These are phyloP conservation scores for Andrena hattorfiana DNA, from an alignment of 2,888 invertebrate species.

Conservation along the genomic window DNA sequence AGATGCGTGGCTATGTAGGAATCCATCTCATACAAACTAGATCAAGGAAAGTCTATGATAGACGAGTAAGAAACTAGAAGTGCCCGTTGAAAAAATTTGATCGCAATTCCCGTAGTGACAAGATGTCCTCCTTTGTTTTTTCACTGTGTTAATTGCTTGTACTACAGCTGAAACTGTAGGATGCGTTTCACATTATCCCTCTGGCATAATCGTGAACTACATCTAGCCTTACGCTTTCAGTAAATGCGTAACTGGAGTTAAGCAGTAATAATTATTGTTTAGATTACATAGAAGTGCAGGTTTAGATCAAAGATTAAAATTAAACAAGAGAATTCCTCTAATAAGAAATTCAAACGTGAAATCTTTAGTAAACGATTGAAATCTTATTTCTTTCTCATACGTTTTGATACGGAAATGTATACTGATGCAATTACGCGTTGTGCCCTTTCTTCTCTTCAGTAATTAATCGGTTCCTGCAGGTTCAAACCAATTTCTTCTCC, in stretches of 20 bases:
- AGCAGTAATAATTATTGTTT: background rate
- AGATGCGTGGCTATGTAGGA: background rate
- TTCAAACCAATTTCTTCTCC: background rate
- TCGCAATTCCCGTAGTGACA: constrained; percentile 2
- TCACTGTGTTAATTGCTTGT: constrained; percentile 13
- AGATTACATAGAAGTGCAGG: background rate
- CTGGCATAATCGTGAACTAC: constrained; percentile 16
- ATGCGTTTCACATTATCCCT: background rate
- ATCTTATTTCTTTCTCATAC: background rate
- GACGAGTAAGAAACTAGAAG: constrained; percentile 8
- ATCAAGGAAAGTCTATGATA: constrained; percentile 50
- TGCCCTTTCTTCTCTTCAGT: too few relatives aligned
- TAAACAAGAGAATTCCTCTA: too few relatives aligned
- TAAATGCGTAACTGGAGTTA: background rate
- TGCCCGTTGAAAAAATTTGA: constrained; percentile 21
- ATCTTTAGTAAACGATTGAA: background rate
- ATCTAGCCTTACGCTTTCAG: background rate
- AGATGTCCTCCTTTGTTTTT: constrained; percentile 22
- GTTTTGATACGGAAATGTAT: background rate
- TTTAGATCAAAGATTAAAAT: too few relatives aligned
- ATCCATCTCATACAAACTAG: constrained; percentile 18
- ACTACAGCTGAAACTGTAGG: background rate
- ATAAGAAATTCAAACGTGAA: too few relatives aligned
- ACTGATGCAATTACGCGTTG: too few relatives aligned
- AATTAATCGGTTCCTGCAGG: background rate